Base-by-base conservation (phyloP, 2,113 vertebrate genomes). In the Pao palembangensis region DNA sequence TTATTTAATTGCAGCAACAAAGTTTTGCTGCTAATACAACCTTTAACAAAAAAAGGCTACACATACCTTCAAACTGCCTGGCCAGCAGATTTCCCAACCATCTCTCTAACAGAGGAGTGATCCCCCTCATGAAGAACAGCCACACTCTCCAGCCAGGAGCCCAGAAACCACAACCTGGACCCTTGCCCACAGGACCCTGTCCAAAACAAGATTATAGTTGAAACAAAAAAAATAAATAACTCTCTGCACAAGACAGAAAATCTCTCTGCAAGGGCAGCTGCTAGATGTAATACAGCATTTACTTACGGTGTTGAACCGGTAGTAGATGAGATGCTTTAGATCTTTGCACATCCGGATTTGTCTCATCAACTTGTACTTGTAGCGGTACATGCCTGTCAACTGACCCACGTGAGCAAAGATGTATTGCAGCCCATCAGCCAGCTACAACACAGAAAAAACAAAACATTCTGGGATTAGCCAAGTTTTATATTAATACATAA, bases 291-390 rank as follows among this genome's bases (percentile, higher is more conserved):
- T 10, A n/a, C 2, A 47, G 0, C 1, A 13, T 58, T 48, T 47
- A 72, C 95, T 93, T 51, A 99, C 98, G 0, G 98, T 99, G 81
- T 99, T 99, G 84, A 99, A 99, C 52, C 98, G 91, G 85, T 99
- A 99, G 84, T 99, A 99, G 85, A 99, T 96, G 49, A 99, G 95
- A 86, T 99, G 98, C 69, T 99, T 99, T 80, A 99, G 85, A 86
- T 99, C 98, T 82, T 99, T 99, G 92, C 98, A 99, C 98, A 99
- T 99, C 2, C 98, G 91, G 75, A 99, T 99, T 84, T 99, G 98
- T 77, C 98, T 91, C 98, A 99, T 99, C 78, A 99, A 83, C 84
- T 99, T 99, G 91, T 99, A 99, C 60, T 99, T 99, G 90, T 99
- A 99, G 2, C 98, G 89, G 88, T 99, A 99, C 98, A 99, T 99